A percentile compares a stretch with the other conserved stretches of the same genome.
phyloP scores from a whole-genome alignment of 1,140 invertebrate species.

The Argopecten irradians region DNA sequence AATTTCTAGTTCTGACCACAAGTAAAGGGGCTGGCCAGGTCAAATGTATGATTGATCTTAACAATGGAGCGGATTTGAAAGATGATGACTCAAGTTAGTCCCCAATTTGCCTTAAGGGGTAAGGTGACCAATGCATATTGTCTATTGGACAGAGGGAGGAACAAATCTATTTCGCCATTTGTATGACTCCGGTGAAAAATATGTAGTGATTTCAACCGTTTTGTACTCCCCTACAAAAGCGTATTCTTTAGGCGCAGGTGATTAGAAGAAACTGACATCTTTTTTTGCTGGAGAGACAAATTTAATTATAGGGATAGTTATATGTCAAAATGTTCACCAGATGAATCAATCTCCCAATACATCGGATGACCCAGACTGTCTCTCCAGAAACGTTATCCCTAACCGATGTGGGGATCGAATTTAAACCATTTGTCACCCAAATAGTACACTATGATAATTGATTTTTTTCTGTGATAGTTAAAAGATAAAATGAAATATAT shows the following conservation, averaged over 20 bases:
- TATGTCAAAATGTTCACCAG: neutral
- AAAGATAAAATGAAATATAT: neutral
- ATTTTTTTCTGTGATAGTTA: neutral
- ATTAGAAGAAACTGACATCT: neutral
- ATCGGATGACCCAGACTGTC: neutral
- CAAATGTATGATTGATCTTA: neutral
- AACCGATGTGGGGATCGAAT: neutral
- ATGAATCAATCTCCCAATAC: slow-evolving; percentile 17
- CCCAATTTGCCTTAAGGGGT: slow-evolving; percentile 9
- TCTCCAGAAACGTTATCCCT: neutral
- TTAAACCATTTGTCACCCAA: neutral
- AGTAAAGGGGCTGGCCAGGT: neutral
- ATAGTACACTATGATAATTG: neutral
- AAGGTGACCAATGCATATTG: neutral
- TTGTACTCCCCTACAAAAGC: neutral
- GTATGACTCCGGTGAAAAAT: slow-evolving; percentile 2
- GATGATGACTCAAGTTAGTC: neutral
- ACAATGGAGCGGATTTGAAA: neutral
- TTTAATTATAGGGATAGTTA: neutral
- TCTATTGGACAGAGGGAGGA: neutral
- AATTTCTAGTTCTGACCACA: neutral
- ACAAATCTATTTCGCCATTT: neutral
- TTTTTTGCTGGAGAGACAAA: slow-evolving; percentile 17
- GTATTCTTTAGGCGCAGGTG: neutral
- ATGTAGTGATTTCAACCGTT: neutral